These are phyloP conservation scores for Natrix natrix DNA, from an alignment of 2,797 vertebrate genomes.

Conservation along the genomic window DNA sequence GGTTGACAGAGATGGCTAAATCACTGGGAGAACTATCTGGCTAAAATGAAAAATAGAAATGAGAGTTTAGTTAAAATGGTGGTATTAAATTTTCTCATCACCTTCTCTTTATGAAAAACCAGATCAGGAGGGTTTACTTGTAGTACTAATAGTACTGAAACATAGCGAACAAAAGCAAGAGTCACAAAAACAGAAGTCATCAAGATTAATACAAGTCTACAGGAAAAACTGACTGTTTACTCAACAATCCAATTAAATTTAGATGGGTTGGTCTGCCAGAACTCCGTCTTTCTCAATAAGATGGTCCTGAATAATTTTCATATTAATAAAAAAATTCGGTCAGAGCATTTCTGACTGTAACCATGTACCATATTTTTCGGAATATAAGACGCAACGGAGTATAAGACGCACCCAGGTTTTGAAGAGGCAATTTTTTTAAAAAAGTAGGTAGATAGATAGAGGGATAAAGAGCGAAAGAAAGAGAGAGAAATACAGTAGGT, in stretches of 20 bases:
- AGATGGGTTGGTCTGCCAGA: not conserved
- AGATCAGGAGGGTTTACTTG: not conserved
- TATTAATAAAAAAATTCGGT: not conserved
- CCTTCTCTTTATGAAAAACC: not conserved
- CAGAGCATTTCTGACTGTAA: not conserved
- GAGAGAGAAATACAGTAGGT: too few species aligned
- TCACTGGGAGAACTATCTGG: not conserved
- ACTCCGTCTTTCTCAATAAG: not conserved
- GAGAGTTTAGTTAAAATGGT: not conserved
- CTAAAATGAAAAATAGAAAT: not conserved
- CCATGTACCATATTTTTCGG: too few species aligned
- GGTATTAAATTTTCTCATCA: not conserved
- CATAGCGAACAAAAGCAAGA: not conserved
- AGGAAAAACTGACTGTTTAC: not conserved
- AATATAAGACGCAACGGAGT: too few species aligned
- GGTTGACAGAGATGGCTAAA: not conserved
- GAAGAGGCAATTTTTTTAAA: too few species aligned
- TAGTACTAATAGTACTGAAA: not conserved
- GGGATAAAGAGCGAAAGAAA: too few species aligned
- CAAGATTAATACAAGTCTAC: not conserved
- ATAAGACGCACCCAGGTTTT: too few species aligned
- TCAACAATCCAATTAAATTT: not conserved
- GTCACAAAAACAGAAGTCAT: not conserved
- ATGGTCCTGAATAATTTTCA: not conserved
- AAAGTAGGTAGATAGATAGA: too few species aligned